Evolutionary conservation across 92 coral and sea anemone species (phyloP).

Genomic region (Desmophyllum pertusum): DNA sequence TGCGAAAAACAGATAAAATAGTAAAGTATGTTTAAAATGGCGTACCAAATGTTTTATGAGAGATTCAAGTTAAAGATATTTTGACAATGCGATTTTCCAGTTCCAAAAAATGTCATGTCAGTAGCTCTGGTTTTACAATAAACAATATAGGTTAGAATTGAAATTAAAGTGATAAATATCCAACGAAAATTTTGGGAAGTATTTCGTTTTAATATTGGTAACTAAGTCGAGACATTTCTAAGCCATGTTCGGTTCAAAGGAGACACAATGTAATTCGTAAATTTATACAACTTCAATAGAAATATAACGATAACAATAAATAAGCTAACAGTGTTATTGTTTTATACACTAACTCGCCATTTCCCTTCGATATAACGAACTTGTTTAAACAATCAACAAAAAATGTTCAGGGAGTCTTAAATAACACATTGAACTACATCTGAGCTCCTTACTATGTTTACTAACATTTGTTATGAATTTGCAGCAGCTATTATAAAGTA

Average conservation of each 20-base stretch:
- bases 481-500: background rate
- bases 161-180: background rate
- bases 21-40: background rate
- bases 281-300: constrained; percentile 4
- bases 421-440: background rate
- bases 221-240: background rate
- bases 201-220: background rate
- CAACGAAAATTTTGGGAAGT: background rate
- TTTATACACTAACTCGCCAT: background rate
- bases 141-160: background rate
- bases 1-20: background rate
- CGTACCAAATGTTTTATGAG: background rate
- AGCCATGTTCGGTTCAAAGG: background rate
- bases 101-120: background rate
- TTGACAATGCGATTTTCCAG: background rate
- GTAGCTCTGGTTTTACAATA: background rate
- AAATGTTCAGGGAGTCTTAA: background rate
- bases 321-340: background rate
- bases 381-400: background rate
- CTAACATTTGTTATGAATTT: background rate
- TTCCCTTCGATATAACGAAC: background rate
- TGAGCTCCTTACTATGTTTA: background rate
- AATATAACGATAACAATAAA: constrained; percentile 1
- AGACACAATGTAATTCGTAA: background rate
- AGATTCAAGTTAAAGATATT: background rate